phyloP scores from a whole-genome alignment of 2,113 vertebrate species.

The Alligator mississippiensis region DNA sequence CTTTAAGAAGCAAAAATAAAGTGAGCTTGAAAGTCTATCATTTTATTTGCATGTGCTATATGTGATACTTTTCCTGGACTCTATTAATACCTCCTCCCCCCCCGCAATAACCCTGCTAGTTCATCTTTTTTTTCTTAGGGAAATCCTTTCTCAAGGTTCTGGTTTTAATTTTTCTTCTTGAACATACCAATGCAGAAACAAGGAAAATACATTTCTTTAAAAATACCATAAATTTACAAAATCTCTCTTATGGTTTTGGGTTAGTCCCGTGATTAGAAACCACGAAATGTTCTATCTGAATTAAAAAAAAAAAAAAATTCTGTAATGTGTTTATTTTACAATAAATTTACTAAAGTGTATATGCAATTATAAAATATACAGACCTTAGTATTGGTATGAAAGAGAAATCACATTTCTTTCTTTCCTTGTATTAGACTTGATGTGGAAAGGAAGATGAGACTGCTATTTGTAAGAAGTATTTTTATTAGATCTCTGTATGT shows the following conservation, averaged over 20 bases:
- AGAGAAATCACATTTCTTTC: neutral
- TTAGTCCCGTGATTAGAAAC: slow-evolving; percentile 17
- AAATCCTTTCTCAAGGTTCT: rapidly evolving
- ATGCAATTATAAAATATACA: neutral
- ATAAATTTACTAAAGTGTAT: neutral
- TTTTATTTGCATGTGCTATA: neutral
- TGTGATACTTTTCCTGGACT: neutral
- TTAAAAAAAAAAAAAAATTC: neutral
- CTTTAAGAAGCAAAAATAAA: neutral
- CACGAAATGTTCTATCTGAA: neutral
- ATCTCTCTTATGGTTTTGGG: neutral
- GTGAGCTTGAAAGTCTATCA: neutral
- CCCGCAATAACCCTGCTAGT: rapidly evolving
- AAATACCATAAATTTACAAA: slow-evolving; percentile 28
- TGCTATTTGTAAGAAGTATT: neutral
- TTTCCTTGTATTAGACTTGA: neutral
- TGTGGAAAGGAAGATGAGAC: neutral
- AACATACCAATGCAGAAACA: neutral
- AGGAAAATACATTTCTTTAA: slow-evolving; percentile 11
- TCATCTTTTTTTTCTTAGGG: neutral
- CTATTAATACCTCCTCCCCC: neutral
- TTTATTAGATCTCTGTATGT: neutral
- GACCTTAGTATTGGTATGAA: neutral
- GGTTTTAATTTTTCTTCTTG: neutral
- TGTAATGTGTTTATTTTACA: neutral